Base-by-base conservation (phyloP, 2,797 vertebrate species). In the Hydrophis major region DNA sequence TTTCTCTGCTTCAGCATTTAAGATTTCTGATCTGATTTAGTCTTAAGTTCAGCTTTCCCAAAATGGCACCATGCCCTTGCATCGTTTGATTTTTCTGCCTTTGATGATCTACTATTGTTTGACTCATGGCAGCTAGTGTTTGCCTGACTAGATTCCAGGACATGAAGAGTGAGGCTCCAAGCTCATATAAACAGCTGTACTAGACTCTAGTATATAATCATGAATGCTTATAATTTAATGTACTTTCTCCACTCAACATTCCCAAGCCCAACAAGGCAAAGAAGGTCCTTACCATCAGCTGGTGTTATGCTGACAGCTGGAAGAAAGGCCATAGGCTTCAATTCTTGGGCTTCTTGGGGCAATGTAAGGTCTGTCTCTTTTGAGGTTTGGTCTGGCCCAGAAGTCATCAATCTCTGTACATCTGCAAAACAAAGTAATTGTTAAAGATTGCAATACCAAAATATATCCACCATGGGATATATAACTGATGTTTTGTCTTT, bases 371-470 rank as follows among this genome's bases (percentile, higher is more conserved):
- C 95, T 90, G 97, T 97, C 50, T 97, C 97, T 94, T 96, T 97
- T 37, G 90, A 94, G 88, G 94, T 91, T 27, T 96, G 97, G 89
- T 98, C 98, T 93, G 98, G 94, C 10, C 97, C 97, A 0, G 97
- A 97, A 0, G 97, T 94, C 97, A 98, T 98, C 95, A 99, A 94
- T 97, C 97, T 98, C 94, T 98, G 98, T 53, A 99, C 97, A 95
- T 99, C 99, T 99, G 90, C 78, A 93, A 78, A 56, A 91, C 78
- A 53, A 94, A 94, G 94, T 92, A 2, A 93, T 12, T 94, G 42
- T 93, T 92, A 59, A 95, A 88, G 74, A 59, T 13, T 4, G 22
- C 53, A 74, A 37, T 53, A 88, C n/a, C 37, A 47, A 83, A 55
- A 50, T 57, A 89, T 11, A 25, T 47, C 42, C 42, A 53, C 28